Evolutionary conservation across 2,113 vertebrate genomes (phyloP), one percentile per base, ranked within the genome.

Genomic region (Prunella himalayana): DNA sequence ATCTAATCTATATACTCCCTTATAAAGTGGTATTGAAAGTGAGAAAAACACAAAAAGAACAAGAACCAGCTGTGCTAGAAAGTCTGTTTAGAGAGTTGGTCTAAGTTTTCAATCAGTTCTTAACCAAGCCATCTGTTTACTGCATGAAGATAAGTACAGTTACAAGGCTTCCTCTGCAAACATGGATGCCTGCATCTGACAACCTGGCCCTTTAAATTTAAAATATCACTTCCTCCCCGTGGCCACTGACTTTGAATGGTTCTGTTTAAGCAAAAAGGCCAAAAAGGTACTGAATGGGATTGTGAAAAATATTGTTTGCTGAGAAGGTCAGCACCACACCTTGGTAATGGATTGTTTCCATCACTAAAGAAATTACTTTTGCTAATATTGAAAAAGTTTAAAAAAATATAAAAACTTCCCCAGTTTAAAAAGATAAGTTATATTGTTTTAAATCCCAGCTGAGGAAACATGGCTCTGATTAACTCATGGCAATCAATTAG

Each of bases 11-110:
- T 90, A 86, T 88, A 78, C 82, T 90, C 61, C 69, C 69, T 60
- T 90, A 88, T 93, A 88, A 93, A 96, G 57, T 70, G 69, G 47
- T 57, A 93, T 64, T 90, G 82, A 90, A 96, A 94, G 90, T 88
- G 88, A 93, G 80, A 95, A 92, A 96, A 82, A 85, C 86, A 94
- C 68, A 92, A 88, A 56, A 88, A 83, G 92, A 95, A 95, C 92
- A 96, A 75, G 92, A 94, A 90, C 49, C 94, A 93, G 88, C 90
- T 94, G 88, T 94, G 45, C 56, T 90, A 77, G 24, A n/a, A 82
- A 86, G 72, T 11, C 76, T 64, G 27, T 81, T 94, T 88, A 82
- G 86, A 90, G 39, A 81, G 17, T 15, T 3, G 2, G 14, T 76
- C 70, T 79, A 96, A 90, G 71, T 91, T 95, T 94, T 88, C 87